Percentiles rank a stretch among this genome's conserved stretches.
Conservation (phyloP, 2,113 vertebrate genomes). For the Rutilus rutilus region DNA sequence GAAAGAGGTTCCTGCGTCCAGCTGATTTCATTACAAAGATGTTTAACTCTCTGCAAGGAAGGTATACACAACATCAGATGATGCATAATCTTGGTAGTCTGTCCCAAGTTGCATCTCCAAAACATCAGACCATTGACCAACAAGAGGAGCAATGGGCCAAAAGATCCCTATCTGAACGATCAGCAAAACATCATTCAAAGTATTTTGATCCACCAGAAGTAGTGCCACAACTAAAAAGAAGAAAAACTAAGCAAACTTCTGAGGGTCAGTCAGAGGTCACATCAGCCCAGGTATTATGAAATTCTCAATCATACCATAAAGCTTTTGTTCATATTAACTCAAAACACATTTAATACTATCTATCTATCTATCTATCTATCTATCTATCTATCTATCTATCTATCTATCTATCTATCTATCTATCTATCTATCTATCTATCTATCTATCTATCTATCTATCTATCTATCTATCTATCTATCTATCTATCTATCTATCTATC, state of each 20-base stretch:
- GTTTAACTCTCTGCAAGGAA: neutral
- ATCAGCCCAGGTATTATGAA: neutral
- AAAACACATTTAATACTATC: too few species aligned
- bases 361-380: too few species aligned
- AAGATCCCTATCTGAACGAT: neutral
- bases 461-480: too few species aligned
- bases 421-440: too few species aligned
- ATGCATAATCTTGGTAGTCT: neutral
- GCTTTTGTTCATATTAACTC: too few species aligned
- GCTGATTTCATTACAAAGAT: neutral
- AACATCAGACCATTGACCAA: neutral
- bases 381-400: too few species aligned
- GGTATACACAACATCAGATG: neutral
- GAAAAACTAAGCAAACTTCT: neutral
- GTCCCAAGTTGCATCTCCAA: neutral
- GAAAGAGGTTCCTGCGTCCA: neutral
- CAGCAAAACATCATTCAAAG: neutral
- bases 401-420: too few species aligned
- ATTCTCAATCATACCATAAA: too few species aligned
- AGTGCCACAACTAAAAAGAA: neutral
- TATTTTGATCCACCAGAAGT: neutral
- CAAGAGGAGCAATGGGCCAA: constrained; percentile 1
- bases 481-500: too few species aligned
- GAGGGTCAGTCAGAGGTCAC: neutral
- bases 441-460: too few species aligned